Conservation (phyloP, 2,797 vertebrate genomes). For the Hemitrygon akajei region DNA sequence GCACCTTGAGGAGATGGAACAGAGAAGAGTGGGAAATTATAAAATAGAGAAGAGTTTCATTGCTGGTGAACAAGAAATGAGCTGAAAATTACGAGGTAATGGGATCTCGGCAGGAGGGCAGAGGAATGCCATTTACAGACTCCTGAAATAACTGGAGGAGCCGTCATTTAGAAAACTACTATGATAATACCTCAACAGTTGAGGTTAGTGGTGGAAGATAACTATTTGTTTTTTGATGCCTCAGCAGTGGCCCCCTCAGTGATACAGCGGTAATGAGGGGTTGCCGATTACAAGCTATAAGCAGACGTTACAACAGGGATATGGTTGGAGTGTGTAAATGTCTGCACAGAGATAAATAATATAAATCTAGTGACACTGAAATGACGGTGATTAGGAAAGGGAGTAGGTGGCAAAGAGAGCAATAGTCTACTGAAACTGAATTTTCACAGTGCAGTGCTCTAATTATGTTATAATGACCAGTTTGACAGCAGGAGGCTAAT, state of each 20-base stretch:
- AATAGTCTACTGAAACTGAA: slow-evolving; percentile 24
- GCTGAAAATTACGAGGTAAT: slow-evolving; percentile 71
- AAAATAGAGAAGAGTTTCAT: slow-evolving; percentile 59
- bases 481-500: slow-evolving; percentile 33
- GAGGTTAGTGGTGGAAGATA: neutral
- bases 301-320: slow-evolving; percentile 1
- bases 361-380: slow-evolving; percentile 24
- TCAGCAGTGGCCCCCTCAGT: slow-evolving; percentile 19
- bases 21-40: slow-evolving; percentile 59
- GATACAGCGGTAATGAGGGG: slow-evolving; percentile 17
- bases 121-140: slow-evolving; percentile 62
- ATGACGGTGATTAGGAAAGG: slow-evolving; percentile 27
- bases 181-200: neutral
- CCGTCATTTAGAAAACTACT: slow-evolving; percentile 41
- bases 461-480: slow-evolving; percentile 32
- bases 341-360: neutral
- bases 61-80: slow-evolving; percentile 58
- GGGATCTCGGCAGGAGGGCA: slow-evolving; percentile 58
- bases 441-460: slow-evolving; percentile 24
- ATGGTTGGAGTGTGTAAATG: slow-evolving; percentile 16
- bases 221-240: slow-evolving; percentile 2
- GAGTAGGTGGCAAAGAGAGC: slow-evolving; percentile 21
- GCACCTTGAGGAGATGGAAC: slow-evolving; percentile 61
- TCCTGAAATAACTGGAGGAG: slow-evolving; percentile 55
- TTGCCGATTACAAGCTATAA: slow-evolving; percentile 12